Evolutionary conservation across 2,113 vertebrate species (phyloP).

Genomic region (Dendrocopos noguchii): DNA sequence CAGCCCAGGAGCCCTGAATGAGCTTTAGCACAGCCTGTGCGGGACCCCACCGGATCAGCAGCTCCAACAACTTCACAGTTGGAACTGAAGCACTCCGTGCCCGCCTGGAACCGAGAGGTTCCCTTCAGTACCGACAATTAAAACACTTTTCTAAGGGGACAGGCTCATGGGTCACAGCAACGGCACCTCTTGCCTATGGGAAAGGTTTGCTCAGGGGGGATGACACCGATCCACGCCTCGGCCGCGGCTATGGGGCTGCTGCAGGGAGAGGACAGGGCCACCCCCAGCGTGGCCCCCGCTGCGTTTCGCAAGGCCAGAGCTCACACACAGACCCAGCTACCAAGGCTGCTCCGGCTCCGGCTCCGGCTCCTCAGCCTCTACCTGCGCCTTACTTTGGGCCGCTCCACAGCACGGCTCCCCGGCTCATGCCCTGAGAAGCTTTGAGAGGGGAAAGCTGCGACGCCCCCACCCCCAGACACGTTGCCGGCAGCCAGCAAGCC

Average conservation of each 20-base stretch:
- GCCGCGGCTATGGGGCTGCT: not conserved
- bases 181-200: not conserved
- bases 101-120: not conserved
- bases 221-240: not conserved
- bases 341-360: not conserved
- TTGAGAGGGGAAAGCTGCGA: too few relatives aligned
- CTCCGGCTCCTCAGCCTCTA: not conserved
- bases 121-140: not conserved
- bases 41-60: too few relatives aligned
- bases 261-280: not conserved
- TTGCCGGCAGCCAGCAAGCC: not conserved
- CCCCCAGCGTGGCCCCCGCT: not conserved
- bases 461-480: not conserved
- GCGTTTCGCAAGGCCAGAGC: not conserved
- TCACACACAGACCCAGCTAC: not conserved
- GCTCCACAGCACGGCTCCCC: too few relatives aligned
- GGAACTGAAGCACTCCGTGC: rapidly evolving
- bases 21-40: not conserved
- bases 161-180: not conserved
- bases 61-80: not conserved
- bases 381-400: not conserved
- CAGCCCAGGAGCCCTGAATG: not conserved
- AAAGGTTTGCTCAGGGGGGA: not conserved
- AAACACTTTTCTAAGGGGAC: not conserved
- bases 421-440: not conserved